Evolutionary conservation across 2,113 vertebrate species (phyloP), one percentile per base, ranked within the genome.

Genomic region (Nycticebus coucang): DNA sequence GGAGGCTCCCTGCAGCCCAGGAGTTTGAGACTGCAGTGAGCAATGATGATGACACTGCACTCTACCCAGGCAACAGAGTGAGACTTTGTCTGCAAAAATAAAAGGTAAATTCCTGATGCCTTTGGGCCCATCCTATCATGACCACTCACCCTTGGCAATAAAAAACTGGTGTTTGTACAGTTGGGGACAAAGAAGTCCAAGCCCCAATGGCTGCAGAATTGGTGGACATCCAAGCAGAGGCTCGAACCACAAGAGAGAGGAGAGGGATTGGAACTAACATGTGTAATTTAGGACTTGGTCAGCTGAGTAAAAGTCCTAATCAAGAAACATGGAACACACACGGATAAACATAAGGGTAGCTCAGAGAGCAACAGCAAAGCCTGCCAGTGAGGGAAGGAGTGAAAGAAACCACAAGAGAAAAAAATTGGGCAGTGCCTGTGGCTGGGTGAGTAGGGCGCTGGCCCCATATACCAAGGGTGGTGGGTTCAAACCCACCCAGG

Each of bases 301-400:
- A 45, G 24, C 71, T 45, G 18, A 30, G 37, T 30, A 30, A 2
- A 24, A 26, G 21, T 35, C 13, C 37, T 59, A 7, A 24, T 19
- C 0, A 8, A 50, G 79, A 64, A 35, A n/a, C 3, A 30, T 14
- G 41, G 7, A 62, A 3, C 1, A 10, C 53, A 41, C 11, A 2
- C 87, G 53, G 45, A 33, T 7, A 55, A 33, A 41, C 17, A 28
- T n/a, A 71, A 1, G 24, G 9, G 2, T 4, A 18, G 69, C n/a
- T 78, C 37, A 19, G 22, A 68, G 50, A 26, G 28, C 50, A 85
- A 26, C 66, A 59, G 13, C 2, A 50, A 45, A 35, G 19, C 17
- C 12, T 41, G 15, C 2, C 15, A 5, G 45, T 33, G 21, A 72
- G 18, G 7, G 28, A 11, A 45, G 7, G 17, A 0, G 4, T 1